Percentiles rank a stretch among this genome's conserved stretches.
phyloP scores from a whole-genome alignment of 2,888 invertebrate genomes.

The Osedax frankpressi region DNA sequence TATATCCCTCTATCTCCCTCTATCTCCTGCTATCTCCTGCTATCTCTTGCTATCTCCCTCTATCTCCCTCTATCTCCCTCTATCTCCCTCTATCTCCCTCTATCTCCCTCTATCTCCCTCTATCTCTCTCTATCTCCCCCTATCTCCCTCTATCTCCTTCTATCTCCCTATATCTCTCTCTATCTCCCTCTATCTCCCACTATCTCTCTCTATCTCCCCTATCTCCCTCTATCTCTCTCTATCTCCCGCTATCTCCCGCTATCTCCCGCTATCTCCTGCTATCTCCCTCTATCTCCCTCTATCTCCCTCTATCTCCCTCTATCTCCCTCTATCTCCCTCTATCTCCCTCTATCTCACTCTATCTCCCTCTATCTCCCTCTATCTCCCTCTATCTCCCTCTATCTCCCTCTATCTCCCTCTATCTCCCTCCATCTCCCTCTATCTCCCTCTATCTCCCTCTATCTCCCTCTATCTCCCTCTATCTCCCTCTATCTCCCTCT shows the following conservation, averaged over 20 bases:
- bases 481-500: neutral
- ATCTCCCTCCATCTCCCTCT: neutral
- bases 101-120: neutral
- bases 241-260: neutral
- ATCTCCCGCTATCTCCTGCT: neutral
- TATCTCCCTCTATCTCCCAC: neutral
- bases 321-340: neutral
- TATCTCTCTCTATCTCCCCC: neutral
- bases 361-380: neutral
- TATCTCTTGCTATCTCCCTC: neutral
- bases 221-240: neutral
- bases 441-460: neutral
- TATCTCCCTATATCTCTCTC: neutral
- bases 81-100: neutral
- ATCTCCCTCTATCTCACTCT: neutral
- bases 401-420: neutral
- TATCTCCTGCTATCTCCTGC: neutral
- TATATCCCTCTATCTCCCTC: conserved; percentile 24
- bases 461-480: neutral
- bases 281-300: neutral
- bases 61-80: neutral
- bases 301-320: neutral
- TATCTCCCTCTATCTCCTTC: neutral
- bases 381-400: neutral
- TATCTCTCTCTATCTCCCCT: neutral